Evolutionary conservation across 1,140 invertebrate genomes (phyloP).

Genomic region (Drosophila burlai): DNA sequence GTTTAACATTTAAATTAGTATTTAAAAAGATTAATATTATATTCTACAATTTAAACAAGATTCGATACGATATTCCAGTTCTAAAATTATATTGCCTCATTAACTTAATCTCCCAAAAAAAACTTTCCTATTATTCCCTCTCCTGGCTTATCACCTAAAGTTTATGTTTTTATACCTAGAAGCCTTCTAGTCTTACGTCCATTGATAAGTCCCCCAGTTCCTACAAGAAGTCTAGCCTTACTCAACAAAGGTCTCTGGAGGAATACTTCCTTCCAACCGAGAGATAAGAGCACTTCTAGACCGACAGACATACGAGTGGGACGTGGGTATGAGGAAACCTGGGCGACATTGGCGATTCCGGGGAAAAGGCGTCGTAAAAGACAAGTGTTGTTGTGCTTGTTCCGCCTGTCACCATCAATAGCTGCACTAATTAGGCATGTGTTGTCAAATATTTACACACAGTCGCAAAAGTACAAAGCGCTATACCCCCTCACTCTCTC

Average conservation of each 20-base stretch:
- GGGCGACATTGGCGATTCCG: constrained; percentile 51
- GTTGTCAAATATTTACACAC: constrained; percentile 82
- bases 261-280: constrained; percentile 45
- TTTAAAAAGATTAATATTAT: background rate
- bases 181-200: constrained; percentile 54
- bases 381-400: constrained; percentile 66
- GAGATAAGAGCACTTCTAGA: constrained; percentile 40
- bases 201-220: constrained; percentile 52
- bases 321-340: constrained; percentile 14
- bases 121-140: constrained; percentile 3
- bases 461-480: constrained; percentile 82
- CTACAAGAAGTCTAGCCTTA: constrained; percentile 49
- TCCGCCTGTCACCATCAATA: constrained; percentile 80
- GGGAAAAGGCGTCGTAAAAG: constrained; percentile 75
- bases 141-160: background rate
- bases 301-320: constrained; percentile 1
- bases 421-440: constrained; percentile 84
- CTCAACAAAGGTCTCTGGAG: constrained; percentile 50
- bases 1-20: background rate
- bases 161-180: constrained; percentile 21
- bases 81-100: background rate
- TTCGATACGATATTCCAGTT: background rate
- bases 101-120: constrained; percentile 1
- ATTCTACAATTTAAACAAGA: background rate
- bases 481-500: constrained; percentile 16